Conservation (phyloP, 2,888 invertebrate species). For the Kryphioiulus occultus region DNA sequence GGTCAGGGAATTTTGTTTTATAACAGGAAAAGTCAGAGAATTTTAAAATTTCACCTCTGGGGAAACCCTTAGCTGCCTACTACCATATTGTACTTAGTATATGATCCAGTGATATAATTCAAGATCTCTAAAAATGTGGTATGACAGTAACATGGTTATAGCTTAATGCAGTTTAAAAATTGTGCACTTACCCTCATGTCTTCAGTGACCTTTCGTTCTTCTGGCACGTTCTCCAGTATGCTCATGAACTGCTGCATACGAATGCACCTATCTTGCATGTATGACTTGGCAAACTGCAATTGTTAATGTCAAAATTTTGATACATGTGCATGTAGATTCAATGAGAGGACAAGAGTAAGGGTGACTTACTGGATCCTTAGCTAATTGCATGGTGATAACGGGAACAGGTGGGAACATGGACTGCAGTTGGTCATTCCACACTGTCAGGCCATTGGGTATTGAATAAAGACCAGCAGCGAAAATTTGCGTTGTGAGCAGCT, state of each 20-base stretch:
- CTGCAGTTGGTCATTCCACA: conserved; percentile 68
- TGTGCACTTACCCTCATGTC: neutral
- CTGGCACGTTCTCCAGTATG: neutral
- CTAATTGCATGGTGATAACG: conserved; percentile 53
- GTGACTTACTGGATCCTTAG: conserved; percentile 27
- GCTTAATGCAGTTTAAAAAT: too few relatives aligned
- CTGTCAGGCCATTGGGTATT: conserved; percentile 68
- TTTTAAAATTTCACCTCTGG: too few relatives aligned
- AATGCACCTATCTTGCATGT: neutral
- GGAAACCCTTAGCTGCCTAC: too few relatives aligned
- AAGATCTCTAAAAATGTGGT: too few relatives aligned
- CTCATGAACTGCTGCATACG: neutral
- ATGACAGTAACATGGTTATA: too few relatives aligned
- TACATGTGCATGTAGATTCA: neutral
- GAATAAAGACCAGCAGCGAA: conserved; percentile 83
- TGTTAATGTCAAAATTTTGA: neutral
- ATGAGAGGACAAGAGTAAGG: neutral
- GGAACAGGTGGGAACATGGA: conserved; percentile 61
- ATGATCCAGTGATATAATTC: too few relatives aligned
- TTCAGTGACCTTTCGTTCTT: neutral
- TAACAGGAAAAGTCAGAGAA: too few relatives aligned
- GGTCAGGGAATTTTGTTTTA: too few relatives aligned
- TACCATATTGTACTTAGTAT: too few relatives aligned
- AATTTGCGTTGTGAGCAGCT: conserved; percentile 79
- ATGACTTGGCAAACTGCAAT: neutral